Evolutionary conservation across 2,888 invertebrate species (phyloP).

Genomic region (Timema cristinae): DNA sequence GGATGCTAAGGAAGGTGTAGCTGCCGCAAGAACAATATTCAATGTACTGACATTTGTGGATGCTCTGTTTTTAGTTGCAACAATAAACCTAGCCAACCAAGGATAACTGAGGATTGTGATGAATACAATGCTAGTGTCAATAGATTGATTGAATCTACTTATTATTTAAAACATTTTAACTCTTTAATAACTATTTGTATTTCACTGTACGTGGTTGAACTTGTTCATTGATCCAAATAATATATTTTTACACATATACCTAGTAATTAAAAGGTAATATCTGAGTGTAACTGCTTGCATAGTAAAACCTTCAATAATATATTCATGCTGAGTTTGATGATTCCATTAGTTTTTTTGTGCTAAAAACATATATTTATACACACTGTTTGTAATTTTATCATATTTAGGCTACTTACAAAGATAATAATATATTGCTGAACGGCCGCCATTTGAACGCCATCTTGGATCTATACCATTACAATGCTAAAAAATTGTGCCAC

Average conservation of each 20-base stretch:
- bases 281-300: too few species aligned
- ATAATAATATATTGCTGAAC: too few species aligned
- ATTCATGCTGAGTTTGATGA: too few species aligned
- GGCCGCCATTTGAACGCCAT: too few species aligned
- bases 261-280: background rate
- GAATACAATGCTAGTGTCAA: background rate
- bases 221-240: background rate
- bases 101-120: background rate
- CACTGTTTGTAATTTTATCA: too few species aligned
- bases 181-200: background rate
- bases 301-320: too few species aligned
- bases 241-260: background rate
- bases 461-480: background rate
- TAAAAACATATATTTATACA: too few species aligned
- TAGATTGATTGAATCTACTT: conserved; percentile 1
- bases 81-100: too few species aligned
- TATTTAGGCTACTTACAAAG: too few species aligned
- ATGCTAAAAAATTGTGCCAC: background rate
- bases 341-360: too few species aligned
- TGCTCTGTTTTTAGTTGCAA: background rate
- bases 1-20: conserved; percentile 5
- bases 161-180: background rate
- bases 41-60: background rate
- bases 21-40: conserved; percentile 1
- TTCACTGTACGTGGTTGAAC: background rate